These are phyloP conservation scores for Drosophila ohnishii DNA, from an alignment of 1,140 invertebrate genomes.

Conservation along the genomic window DNA sequence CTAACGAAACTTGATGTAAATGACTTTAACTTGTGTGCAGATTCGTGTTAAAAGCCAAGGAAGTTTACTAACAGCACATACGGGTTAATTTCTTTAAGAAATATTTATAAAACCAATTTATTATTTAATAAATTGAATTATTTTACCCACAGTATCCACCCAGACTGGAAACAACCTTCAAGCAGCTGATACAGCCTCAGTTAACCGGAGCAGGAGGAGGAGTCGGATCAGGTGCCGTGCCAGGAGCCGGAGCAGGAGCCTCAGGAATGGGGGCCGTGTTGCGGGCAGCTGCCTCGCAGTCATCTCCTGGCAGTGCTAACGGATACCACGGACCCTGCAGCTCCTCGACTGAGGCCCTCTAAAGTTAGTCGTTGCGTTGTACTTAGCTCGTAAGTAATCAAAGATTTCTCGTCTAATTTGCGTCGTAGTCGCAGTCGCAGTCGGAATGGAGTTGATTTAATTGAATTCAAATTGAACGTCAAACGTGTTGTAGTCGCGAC, in stretches of 20 bases:
- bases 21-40: too few relatives aligned
- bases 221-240: conserved; percentile 3
- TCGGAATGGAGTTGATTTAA: conserved; percentile 49
- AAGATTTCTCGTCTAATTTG: conserved; percentile 34
- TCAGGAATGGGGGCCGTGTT: conserved; percentile 27
- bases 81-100: not conserved
- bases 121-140: not conserved
- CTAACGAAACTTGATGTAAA: not conserved
- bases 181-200: conserved; percentile 65
- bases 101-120: not conserved
- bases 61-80: not conserved
- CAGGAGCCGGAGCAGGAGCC: conserved; percentile 11
- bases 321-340: conserved; percentile 81
- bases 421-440: not conserved
- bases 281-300: conserved; percentile 35
- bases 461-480: conserved; percentile 72
- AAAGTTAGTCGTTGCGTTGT: conserved; percentile 36
- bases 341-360: conserved; percentile 80
- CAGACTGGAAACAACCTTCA: conserved; percentile 62
- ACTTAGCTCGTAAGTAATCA: conserved; percentile 32
- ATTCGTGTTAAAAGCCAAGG: too few relatives aligned
- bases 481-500: conserved; percentile 70
- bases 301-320: conserved; percentile 34
- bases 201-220: conserved; percentile 17
- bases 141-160: conserved; percentile 64